phyloP scores from a whole-genome alignment of 2,888 invertebrate genomes.

The Drosophila melanosoma region DNA sequence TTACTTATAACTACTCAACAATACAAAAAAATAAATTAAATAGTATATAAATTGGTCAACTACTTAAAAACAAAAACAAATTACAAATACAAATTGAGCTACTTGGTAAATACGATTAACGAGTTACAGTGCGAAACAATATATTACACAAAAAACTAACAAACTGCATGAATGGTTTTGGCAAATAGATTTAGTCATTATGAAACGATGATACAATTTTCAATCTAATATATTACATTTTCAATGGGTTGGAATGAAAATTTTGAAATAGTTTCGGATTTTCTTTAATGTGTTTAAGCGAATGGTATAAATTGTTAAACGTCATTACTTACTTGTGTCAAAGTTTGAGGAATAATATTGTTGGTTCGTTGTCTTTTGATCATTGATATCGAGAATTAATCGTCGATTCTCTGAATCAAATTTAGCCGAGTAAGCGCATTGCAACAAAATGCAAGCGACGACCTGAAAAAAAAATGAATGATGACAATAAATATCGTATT shows the following conservation, averaged over 20 bases:
- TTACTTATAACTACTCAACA: conserved; percentile 56
- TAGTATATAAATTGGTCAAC: conserved; percentile 34
- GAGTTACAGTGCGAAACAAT: conserved; percentile 46
- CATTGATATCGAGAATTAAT: conserved; percentile 90
- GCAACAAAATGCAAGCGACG: conserved; percentile 85
- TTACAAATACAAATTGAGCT: conserved; percentile 59
- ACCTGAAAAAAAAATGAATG: conserved; percentile 78
- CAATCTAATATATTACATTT: conserved; percentile 65
- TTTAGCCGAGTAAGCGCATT: conserved; percentile 83
- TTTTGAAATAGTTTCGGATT: conserved; percentile 21
- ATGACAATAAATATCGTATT: conserved; percentile 8
- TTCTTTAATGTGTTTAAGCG: conserved; percentile 46
- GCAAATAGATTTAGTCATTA: conserved; percentile 44
- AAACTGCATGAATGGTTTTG: conserved; percentile 55
- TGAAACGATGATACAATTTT: conserved; percentile 51
- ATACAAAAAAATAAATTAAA: conserved; percentile 32
- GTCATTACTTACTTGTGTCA: conserved; percentile 88
- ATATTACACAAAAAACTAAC: conserved; percentile 48
- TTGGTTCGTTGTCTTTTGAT: conserved; percentile 89
- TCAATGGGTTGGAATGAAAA: conserved; percentile 38
- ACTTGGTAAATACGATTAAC: conserved; percentile 40
- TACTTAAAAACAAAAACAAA: conserved; percentile 59
- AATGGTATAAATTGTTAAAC: conserved; percentile 56
- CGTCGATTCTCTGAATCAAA: conserved; percentile 86
- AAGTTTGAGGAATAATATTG: conserved; percentile 92